phyloP scores from a whole-genome alignment of 2,888 invertebrate species.

The Ernsta delagoae region DNA sequence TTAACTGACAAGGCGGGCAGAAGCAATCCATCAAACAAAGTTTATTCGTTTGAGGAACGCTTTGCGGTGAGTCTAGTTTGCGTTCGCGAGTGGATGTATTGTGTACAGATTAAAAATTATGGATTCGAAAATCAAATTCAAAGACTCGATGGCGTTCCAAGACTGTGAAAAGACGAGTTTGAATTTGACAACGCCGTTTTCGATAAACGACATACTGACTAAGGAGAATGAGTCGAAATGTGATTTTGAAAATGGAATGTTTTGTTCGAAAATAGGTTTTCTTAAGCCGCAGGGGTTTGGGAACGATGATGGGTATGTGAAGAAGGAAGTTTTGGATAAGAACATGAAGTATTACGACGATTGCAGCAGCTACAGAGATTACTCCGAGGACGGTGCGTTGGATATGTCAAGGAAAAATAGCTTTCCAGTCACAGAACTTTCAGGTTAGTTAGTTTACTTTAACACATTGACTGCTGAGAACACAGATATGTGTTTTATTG shows the following conservation, averaged over 20 bases:
- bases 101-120: constrained; percentile 61
- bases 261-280: constrained; percentile 60
- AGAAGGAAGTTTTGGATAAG: constrained; percentile 71
- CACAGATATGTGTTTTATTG: too few species aligned
- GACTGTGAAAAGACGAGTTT: constrained; percentile 75
- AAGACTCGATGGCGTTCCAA: constrained; percentile 63
- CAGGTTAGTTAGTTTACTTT: too few species aligned
- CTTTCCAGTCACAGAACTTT: constrained; percentile 76
- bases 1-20: constrained; percentile 78
- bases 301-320: constrained; percentile 60
- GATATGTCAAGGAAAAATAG: constrained; percentile 80
- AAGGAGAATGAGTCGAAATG: constrained; percentile 78
- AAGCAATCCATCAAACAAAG: constrained; percentile 79
- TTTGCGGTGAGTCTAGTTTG: constrained; percentile 75
- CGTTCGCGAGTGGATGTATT: constrained; percentile 55
- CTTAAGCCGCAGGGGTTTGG: constrained; percentile 57
- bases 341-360: constrained; percentile 75
- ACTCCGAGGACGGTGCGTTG: constrained; percentile 72
- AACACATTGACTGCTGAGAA: too few species aligned
- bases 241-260: constrained; percentile 74
- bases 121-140: constrained; percentile 76
- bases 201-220: constrained; percentile 90
- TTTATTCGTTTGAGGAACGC: constrained; percentile 83
- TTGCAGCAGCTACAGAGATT: constrained; percentile 68
- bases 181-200: constrained; percentile 87